phyloP scores from a whole-genome alignment of 2,888 invertebrate genomes.

The Pollenia labialis region DNA sequence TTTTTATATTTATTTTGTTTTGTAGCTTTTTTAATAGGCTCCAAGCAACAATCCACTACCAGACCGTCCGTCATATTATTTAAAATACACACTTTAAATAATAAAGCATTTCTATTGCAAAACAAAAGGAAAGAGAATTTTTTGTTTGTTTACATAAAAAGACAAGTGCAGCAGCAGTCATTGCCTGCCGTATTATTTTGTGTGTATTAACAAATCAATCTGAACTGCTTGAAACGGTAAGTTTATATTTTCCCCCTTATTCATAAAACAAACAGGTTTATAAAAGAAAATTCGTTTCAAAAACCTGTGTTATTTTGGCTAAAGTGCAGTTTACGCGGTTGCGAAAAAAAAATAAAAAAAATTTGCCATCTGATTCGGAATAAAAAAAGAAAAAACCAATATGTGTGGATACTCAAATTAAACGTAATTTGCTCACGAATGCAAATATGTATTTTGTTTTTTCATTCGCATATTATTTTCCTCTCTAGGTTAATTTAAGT shows the following conservation, averaged over 20 bases:
- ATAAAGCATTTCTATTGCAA: constrained; percentile 21
- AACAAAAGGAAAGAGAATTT: constrained; percentile 18
- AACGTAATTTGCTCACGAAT: too few relatives aligned
- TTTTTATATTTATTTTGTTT: constrained; percentile 24
- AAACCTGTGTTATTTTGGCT: too few relatives aligned
- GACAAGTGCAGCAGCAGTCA: constrained; percentile 30
- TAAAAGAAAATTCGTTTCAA: too few relatives aligned
- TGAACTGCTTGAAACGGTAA: constrained; percentile 24
- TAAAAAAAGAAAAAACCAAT: too few relatives aligned
- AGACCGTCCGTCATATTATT: constrained; percentile 35
- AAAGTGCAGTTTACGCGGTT: too few relatives aligned
- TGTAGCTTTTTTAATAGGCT: constrained; percentile 42
- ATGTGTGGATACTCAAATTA: too few relatives aligned
- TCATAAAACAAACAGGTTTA: not conserved
- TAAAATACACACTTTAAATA: constrained; percentile 24
- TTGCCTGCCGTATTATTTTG: constrained; percentile 22
- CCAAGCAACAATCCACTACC: constrained; percentile 14
- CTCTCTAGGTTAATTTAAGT: too few relatives aligned
- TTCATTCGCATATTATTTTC: too few relatives aligned
- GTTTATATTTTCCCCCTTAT: constrained; percentile 14
- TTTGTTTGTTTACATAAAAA: constrained; percentile 55
- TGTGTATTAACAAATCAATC: constrained; percentile 39
- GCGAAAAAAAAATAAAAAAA: too few relatives aligned
- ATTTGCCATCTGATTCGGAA: too few relatives aligned
- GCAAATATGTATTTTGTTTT: too few relatives aligned